Percentiles rank a stretch among this genome's conserved stretches.
Evolutionary conservation across 2,113 vertebrate genomes (phyloP).

Genomic region (Lampris megalopsis): DNA sequence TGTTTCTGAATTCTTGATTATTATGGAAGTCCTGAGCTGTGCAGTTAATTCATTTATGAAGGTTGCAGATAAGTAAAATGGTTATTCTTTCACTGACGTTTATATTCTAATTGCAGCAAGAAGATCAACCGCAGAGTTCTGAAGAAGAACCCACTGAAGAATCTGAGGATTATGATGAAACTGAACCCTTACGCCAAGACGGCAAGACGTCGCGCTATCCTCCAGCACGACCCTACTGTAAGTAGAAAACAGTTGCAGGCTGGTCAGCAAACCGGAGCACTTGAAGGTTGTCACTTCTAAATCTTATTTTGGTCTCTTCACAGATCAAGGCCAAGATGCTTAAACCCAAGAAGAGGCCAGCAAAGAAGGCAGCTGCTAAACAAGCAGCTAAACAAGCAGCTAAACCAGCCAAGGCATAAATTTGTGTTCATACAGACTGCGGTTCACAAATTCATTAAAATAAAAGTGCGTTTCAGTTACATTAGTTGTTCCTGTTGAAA

Average conservation of each 20-base stretch:
- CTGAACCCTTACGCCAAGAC: slow-evolving; percentile 97
- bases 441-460: slow-evolving; percentile 70
- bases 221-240: slow-evolving; percentile 89
- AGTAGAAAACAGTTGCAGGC: slow-evolving; percentile 34
- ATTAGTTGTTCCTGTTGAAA: slow-evolving; percentile 38
- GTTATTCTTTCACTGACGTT: background rate
- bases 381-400: slow-evolving; percentile 5
- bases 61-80: background rate
- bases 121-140: slow-evolving; percentile 92
- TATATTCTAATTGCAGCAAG: slow-evolving; percentile 81
- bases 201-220: slow-evolving; percentile 91
- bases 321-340: slow-evolving; percentile 84
- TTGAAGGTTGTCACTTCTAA: background rate
- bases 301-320: background rate
- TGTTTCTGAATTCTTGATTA: slow-evolving; percentile 83
- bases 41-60: too few species aligned
- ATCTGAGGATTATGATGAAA: slow-evolving; percentile 95
- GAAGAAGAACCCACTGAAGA: slow-evolving; percentile 99
- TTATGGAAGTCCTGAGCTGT: slow-evolving; percentile 77
- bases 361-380: slow-evolving; percentile 62
- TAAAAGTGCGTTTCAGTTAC: slow-evolving; percentile 61
- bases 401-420: slow-evolving; percentile 68
- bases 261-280: background rate
- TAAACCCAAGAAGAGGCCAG: slow-evolving; percentile 81
- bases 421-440: slow-evolving; percentile 43